These are phyloP conservation scores for Epistrophella euchroma DNA, from an alignment of 2,888 invertebrate genomes.

Conservation along the genomic window DNA sequence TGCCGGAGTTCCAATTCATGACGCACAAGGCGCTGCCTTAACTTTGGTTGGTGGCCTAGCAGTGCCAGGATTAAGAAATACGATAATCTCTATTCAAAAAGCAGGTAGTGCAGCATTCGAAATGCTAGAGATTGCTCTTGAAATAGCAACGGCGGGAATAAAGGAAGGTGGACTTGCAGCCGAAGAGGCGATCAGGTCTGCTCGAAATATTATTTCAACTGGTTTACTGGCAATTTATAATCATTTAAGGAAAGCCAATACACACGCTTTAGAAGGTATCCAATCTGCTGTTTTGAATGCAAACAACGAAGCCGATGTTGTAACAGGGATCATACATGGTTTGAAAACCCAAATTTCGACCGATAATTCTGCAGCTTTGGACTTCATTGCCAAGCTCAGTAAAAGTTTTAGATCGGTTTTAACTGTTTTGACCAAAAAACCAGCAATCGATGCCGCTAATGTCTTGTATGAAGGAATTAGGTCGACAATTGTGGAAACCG, in stretches of 20 bases:
- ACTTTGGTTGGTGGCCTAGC: not conserved
- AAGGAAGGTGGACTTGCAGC: not conserved
- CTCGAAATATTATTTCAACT: not conserved
- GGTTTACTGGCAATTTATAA: not conserved
- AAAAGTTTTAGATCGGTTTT: not conserved
- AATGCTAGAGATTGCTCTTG: not conserved
- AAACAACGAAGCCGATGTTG: not conserved
- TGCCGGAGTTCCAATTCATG: slow-evolving; percentile 15
- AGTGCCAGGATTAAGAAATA: not conserved
- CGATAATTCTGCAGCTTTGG: not conserved
- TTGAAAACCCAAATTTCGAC: not conserved
- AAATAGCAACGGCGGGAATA: not conserved
- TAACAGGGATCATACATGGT: not conserved
- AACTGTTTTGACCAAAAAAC: not conserved
- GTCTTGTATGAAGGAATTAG: not conserved
- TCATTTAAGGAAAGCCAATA: not conserved
- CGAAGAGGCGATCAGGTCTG: not conserved
- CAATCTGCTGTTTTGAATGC: not conserved
- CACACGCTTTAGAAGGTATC: not conserved
- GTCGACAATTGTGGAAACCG: not conserved
- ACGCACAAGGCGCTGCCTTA: not conserved
- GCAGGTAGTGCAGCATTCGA: not conserved
- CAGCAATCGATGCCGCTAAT: not conserved
- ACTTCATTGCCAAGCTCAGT: not conserved
- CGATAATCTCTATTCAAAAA: not conserved